Evolutionary conservation across 2,797 vertebrate genomes (phyloP).

Genomic region (Sylvia borin): DNA sequence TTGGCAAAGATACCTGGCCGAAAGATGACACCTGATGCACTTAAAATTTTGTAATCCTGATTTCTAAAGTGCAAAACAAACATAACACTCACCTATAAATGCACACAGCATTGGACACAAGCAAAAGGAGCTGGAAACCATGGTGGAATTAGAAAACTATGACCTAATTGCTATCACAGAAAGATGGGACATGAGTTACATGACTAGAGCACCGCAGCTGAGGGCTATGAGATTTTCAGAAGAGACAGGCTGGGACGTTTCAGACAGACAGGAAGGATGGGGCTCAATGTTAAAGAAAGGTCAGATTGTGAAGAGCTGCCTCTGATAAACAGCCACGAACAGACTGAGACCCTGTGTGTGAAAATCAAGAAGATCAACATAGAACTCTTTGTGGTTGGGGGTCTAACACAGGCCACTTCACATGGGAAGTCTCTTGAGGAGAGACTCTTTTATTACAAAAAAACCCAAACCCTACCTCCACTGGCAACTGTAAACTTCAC

Average conservation of each 20-base stretch:
- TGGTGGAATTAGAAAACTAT: not conserved
- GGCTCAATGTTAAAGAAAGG: not conserved
- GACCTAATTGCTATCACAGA: not conserved
- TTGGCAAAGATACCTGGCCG: not conserved
- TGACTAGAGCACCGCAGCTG: not conserved
- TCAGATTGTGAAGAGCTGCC: not conserved
- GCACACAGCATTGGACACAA: not conserved
- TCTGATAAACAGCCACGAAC: not conserved
- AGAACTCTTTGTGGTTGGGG: no score
- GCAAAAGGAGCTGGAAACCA: not conserved
- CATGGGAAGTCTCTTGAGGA: not conserved
- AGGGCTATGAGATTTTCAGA: not conserved
- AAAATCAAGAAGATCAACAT: not conserved
- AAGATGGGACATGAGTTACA: not conserved
- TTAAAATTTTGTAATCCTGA: not conserved
- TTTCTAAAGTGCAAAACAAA: not conserved
- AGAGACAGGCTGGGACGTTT: not conserved
- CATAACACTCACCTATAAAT: not conserved
- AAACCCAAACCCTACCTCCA: slow-evolving; percentile 77
- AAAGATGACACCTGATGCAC: not conserved
- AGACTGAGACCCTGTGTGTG: not conserved
- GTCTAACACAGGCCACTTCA: not conserved
- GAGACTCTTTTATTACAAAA: not conserved
- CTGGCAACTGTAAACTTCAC: slow-evolving; percentile 93
- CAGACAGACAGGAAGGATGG: not conserved